A percentile compares a stretch with the other conserved stretches of the same genome.
Conservation (phyloP, 1,140 invertebrate species). For the Leptinotarsa texana region DNA sequence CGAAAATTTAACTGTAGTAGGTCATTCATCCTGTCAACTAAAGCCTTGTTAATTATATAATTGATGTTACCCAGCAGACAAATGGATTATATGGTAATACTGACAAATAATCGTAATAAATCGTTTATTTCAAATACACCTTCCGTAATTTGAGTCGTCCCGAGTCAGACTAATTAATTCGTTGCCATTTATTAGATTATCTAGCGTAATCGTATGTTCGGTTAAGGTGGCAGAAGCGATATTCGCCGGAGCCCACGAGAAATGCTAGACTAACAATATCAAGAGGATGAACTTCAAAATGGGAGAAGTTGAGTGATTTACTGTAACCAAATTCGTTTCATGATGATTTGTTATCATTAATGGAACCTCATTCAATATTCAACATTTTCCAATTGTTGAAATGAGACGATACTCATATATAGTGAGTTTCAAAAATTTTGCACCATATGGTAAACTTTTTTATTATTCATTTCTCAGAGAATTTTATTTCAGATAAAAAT, state of each 20-base stretch:
- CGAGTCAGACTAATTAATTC: neutral
- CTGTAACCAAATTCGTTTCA: too few species aligned
- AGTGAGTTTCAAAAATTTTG: too few species aligned
- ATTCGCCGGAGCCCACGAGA: neutral
- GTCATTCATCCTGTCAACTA: neutral
- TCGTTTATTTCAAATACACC: neutral
- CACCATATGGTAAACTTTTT: too few species aligned
- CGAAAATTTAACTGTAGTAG: too few species aligned
- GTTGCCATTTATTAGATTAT: conserved; percentile 1
- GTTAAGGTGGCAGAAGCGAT: neutral
- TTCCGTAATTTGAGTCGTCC: conserved; percentile 4
- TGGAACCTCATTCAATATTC: too few species aligned
- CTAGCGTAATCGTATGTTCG: neutral
- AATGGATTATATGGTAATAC: conserved; percentile 1
- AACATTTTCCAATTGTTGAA: too few species aligned
- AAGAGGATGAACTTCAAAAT: neutral
- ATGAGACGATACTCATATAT: too few species aligned
- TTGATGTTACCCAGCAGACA: neutral
- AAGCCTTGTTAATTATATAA: conserved; percentile 6
- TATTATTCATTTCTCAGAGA: too few species aligned
- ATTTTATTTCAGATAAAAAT: too few species aligned
- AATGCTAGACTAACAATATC: neutral
- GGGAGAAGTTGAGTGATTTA: neutral
- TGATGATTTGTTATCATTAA: too few species aligned
- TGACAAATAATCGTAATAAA: conserved; percentile 1